These are phyloP conservation scores for Brevipalpus yothersi DNA, from an alignment of 1,140 invertebrate genomes.

Conservation along the genomic window DNA sequence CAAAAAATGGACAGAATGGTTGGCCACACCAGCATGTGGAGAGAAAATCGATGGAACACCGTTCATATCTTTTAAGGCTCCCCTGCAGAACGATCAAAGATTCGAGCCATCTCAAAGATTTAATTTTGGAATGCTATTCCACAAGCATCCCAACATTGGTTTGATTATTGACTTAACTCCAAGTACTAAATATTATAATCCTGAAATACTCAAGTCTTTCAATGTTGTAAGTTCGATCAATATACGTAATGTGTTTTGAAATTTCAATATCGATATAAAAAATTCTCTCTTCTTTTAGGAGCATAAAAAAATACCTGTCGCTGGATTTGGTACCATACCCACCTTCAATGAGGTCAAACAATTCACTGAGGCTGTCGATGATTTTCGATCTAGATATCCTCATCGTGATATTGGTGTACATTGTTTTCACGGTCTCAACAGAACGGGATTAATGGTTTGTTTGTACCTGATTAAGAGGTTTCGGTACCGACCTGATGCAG, in stretches of 20 bases:
- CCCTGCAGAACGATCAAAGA: not conserved
- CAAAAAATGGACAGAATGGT: not conserved
- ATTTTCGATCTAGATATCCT: conserved; percentile 13
- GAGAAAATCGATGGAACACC: not conserved
- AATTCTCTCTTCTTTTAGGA: conserved; percentile 24
- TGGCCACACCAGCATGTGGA: not conserved
- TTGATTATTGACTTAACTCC: conserved; percentile 91
- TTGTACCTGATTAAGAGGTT: conserved; percentile 36
- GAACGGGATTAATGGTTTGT: conserved; percentile 77
- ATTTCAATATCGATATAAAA: conserved; percentile 18
- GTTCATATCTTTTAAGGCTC: not conserved
- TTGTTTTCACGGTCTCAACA: conserved; percentile 96
- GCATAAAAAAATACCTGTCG: conserved; percentile 63
- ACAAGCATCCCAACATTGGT: conserved; percentile 24
- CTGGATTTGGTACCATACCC: conserved; percentile 25
- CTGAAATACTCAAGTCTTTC: conserved; percentile 22
- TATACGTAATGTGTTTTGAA: too few species aligned
- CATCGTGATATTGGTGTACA: conserved; percentile 37
- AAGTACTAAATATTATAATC: conserved; percentile 71
- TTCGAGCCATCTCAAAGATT: not conserved
- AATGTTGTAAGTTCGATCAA: too few species aligned
- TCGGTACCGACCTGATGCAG: not conserved
- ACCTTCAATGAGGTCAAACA: conserved; percentile 14
- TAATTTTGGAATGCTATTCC: not conserved
- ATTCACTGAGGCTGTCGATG: conserved; percentile 16